A percentile compares a stretch with the other conserved stretches of the same genome.
Conservation (phyloP, 2,888 invertebrate genomes). For the Drosophila nr. fundita region DNA sequence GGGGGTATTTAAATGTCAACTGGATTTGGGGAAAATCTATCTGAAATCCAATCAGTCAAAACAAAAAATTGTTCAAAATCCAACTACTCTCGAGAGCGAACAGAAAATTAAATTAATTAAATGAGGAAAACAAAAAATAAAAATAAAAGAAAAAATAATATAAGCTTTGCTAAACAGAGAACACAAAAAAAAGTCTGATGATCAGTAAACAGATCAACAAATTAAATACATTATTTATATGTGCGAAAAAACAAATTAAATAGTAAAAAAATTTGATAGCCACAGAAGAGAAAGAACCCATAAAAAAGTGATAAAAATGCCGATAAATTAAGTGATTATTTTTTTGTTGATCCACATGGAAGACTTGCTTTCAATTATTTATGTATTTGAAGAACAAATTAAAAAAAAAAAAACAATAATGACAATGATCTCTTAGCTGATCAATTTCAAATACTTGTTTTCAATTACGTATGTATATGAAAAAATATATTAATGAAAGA, state of each 20-base stretch:
- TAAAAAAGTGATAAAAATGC: background rate
- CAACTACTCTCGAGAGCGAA: background rate
- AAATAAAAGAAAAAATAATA: background rate
- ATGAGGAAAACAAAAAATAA: background rate
- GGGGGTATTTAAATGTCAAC: background rate
- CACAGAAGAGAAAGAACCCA: background rate
- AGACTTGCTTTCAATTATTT: background rate
- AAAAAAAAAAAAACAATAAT: background rate
- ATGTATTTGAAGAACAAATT: background rate
- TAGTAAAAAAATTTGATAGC: background rate
- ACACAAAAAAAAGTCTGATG: background rate
- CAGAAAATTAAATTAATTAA: background rate
- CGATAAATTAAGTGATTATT: background rate
- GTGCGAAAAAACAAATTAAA: background rate
- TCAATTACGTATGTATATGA: background rate
- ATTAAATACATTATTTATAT: background rate
- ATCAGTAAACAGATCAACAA: background rate
- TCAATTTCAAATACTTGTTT: background rate
- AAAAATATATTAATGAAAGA: background rate
- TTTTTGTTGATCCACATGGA: background rate
- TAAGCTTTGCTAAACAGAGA: accelerated
- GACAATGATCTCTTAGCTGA: constrained; percentile 19
- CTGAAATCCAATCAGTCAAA: background rate
- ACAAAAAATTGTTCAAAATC: background rate
- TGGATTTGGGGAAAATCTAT: background rate